A percentile compares a stretch with the other conserved stretches of the same genome.
Evolutionary conservation across 2,888 invertebrate genomes (phyloP).

Genomic region (Caenorhabditis uteleia): DNA sequence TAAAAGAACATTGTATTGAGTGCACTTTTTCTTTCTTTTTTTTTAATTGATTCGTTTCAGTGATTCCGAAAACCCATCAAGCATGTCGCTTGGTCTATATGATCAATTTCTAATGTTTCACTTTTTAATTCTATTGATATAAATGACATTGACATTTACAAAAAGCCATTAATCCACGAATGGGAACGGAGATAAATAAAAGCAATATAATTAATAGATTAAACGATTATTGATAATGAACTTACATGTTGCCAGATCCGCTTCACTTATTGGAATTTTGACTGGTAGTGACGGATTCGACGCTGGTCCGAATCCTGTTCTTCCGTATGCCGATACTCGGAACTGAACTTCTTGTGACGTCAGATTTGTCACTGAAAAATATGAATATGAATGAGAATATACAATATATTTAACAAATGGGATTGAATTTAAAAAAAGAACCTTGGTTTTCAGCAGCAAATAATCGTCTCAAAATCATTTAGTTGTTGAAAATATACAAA

Average conservation of each 20-base stretch:
- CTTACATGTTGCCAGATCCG: conserved; percentile 35
- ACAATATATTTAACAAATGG: no score
- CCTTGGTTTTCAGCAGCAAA: not conserved
- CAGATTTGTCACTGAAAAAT: conserved; percentile 50
- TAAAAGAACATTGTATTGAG: not conserved
- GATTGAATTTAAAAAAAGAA: conserved; percentile 1
- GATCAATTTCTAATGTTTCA: no score
- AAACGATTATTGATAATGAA: not conserved
- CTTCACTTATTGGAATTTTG: conserved; percentile 46
- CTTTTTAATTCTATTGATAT: not conserved
- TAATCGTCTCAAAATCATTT: not conserved
- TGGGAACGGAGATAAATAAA: not conserved
- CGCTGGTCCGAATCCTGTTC: conserved; percentile 66
- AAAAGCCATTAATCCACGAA: not conserved
- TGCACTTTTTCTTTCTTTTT: no score
- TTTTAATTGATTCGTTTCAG: no score
- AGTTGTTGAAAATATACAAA: not conserved
- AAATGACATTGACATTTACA: not conserved
- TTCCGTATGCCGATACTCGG: conserved; percentile 67
- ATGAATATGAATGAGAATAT: no score
- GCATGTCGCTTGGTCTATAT: no score
- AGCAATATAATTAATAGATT: not conserved
- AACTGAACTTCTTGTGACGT: conserved; percentile 61
- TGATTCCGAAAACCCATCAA: no score
- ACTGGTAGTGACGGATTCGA: conserved; percentile 62